Conservation (phyloP, 2,888 invertebrate genomes). For the Stenoptilia bipunctidactyla region DNA sequence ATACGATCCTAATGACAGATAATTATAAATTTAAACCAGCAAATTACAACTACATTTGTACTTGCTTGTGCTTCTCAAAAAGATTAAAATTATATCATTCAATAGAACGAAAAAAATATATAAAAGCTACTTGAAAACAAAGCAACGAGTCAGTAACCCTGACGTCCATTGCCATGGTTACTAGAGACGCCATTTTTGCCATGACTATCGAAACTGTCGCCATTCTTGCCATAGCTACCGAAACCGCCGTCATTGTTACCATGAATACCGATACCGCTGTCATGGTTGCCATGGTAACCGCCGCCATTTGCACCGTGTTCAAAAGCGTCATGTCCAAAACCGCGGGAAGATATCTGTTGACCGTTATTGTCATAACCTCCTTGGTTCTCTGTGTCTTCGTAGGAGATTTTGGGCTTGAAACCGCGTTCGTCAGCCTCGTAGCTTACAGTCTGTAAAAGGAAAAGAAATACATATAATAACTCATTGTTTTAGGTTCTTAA, state of each 20-base stretch:
- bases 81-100: background rate
- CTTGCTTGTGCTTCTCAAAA: slow-evolving; percentile 15
- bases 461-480: no score
- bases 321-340: no score
- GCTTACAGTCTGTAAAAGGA: slow-evolving; percentile 66
- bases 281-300: slow-evolving; percentile 23
- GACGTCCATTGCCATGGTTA: slow-evolving; percentile 21
- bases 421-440: slow-evolving; percentile 77
- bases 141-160: slow-evolving; percentile 29
- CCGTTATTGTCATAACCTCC: slow-evolving; percentile 40
- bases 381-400: slow-evolving; percentile 65
- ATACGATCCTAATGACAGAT: no score
- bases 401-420: slow-evolving; percentile 75
- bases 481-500: no score
- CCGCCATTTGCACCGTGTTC: background rate
- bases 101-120: slow-evolving; percentile 10
- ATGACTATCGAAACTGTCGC: slow-evolving; percentile 15
- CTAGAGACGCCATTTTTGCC: slow-evolving; percentile 23
- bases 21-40: slow-evolving; percentile 6
- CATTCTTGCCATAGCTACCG: slow-evolving; percentile 17
- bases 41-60: slow-evolving; percentile 18
- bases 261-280: slow-evolving; percentile 15
- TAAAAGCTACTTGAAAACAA: slow-evolving; percentile 1
- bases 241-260: slow-evolving; percentile 14
- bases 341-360: slow-evolving; percentile 1